Evolutionary conservation across 2,113 vertebrate genomes (phyloP).

Genomic region (Saccopteryx leptura): DNA sequence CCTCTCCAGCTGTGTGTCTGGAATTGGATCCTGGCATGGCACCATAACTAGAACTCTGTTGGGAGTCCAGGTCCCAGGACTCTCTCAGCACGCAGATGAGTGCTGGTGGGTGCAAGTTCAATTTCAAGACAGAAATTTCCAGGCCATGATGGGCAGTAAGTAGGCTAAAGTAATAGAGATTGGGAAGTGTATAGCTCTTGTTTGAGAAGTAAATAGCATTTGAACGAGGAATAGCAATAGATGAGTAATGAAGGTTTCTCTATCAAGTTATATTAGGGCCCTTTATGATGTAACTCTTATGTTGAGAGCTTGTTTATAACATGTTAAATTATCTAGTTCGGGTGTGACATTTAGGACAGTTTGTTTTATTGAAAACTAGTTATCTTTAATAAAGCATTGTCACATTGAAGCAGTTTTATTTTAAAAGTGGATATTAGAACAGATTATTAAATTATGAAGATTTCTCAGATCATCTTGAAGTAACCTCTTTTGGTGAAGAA

Average conservation of each 20-base stretch:
- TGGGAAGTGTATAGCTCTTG: neutral
- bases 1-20: neutral
- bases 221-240: neutral
- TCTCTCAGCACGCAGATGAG: neutral
- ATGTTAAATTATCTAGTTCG: neutral
- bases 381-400: neutral
- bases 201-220: neutral
- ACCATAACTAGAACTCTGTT: neutral
- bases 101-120: neutral
- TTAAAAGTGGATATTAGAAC: neutral
- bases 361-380: conserved; percentile 32
- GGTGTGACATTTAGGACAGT: neutral
- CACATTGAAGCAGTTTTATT: conserved; percentile 29
- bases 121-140: neutral
- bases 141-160: neutral
- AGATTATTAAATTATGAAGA: neutral
- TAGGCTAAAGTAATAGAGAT: neutral
- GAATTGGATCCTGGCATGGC: neutral
- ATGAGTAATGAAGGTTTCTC: neutral
- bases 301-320: neutral
- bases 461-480: neutral
- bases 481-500: neutral
- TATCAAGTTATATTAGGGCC: neutral
- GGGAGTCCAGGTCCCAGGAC: neutral
- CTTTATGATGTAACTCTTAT: neutral